Evolutionary conservation across 2,888 invertebrate genomes (phyloP), one percentile per base, ranked within the genome.

Genomic region (Pegoplata infirma): DNA sequence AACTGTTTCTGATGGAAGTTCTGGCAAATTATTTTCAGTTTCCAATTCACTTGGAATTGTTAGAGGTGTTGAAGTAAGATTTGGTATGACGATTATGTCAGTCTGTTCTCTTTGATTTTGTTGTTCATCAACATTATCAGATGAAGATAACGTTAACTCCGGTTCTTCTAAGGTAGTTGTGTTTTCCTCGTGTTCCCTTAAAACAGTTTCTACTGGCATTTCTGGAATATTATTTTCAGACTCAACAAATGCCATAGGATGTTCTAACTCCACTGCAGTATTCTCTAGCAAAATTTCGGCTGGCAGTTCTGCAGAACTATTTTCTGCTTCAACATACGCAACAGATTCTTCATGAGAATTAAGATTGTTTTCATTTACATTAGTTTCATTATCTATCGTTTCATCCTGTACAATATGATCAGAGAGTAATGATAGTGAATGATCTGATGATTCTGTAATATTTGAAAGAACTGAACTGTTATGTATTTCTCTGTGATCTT

Each of bases 291-390:
- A 40, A 16, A 53, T 16, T 59, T 85, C 82, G 0, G 58, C 72
- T 0, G 79, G 58, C 4, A 64, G 40, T 16, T 68, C 64, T 8
- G 66, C 49, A 5, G 53, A 23, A 2, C 51, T 64, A 55, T 51
- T 75, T 72, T 83, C 81, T 3, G 69, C 74, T 14, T 81, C 75
- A 14, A 53, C 49, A 68, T 69, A 47, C 19, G 46, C 55, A 16
- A 14, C 47, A 7, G 49, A 47, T 58, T 69, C 32, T 3, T 56
- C 21, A 23, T 63, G 66, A 16, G 32, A 12, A 66, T 16, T 63
- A 36, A 56, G 36, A 64, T 59, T 46, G 53, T 36, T 55, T 61
- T 46, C 17, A 49, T 14, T 64, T 19, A 47, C 51, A 44, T 49
- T 63, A 56, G 19, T 14, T 44, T 44, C 19, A 8, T 23, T 19